Evolutionary conservation across 2,113 vertebrate genomes (phyloP).

Genomic region (Tragelaphus scriptus): DNA sequence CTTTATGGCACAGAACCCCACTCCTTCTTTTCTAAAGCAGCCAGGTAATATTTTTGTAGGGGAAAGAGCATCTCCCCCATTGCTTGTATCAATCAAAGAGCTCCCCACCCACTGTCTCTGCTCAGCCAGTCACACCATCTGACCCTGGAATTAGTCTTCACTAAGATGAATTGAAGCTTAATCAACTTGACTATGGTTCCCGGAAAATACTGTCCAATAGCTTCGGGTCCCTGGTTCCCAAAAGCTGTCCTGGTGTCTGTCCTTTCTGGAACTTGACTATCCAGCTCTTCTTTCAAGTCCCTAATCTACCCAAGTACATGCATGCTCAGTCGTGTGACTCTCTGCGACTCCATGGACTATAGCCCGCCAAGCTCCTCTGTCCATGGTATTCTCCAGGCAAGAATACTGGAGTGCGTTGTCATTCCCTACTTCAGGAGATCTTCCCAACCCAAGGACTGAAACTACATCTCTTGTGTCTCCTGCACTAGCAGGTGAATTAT

Average conservation of each 20-base stretch:
- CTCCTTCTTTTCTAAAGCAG: not conserved
- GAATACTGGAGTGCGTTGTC: not conserved
- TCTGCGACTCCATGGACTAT: not conserved
- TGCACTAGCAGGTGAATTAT: not conserved
- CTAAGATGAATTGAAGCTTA: not conserved
- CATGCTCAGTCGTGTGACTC: not conserved
- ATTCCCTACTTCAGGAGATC: not conserved
- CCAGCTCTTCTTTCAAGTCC: not conserved
- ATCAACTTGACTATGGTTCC: not conserved
- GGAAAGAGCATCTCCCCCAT: not conserved
- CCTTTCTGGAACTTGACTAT: not conserved
- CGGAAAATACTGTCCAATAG: not conserved
- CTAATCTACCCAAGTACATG: not conserved
- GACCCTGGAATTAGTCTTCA: not conserved
- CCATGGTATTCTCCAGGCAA: not conserved
- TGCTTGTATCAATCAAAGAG: not conserved
- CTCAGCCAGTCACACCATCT: not conserved
- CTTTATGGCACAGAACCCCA: not conserved
- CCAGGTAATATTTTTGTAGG: not conserved
- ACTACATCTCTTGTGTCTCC: not conserved
- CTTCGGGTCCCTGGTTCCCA: not conserved
- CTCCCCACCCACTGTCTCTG: not conserved
- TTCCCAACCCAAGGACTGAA: not conserved
- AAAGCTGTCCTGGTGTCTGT: not conserved
- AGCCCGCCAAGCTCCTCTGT: not conserved